These are phyloP conservation scores for Carassius gibelio DNA, from an alignment of 2,113 vertebrate species.

Conservation along the genomic window DNA sequence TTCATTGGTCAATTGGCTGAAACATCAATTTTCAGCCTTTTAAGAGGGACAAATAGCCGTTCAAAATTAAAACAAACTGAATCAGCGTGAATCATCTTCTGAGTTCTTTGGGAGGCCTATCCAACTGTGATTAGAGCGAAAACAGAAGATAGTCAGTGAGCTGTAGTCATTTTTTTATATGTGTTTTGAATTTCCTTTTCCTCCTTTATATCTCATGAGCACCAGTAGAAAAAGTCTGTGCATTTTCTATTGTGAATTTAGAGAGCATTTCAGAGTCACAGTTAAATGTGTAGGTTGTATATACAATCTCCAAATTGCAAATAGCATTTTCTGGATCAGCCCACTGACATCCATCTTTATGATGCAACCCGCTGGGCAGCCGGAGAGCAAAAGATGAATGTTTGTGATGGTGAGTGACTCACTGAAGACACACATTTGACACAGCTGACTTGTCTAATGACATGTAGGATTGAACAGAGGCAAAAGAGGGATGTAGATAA, in stretches of 20 bases:
- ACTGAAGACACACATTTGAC: constrained; percentile 32
- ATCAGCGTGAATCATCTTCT: constrained; percentile 54
- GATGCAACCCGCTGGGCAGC: constrained; percentile 7
- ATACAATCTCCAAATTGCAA: constrained; percentile 5
- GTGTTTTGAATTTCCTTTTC: neutral
- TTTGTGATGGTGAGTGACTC: constrained; percentile 28
- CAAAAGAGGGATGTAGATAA: constrained; percentile 38
- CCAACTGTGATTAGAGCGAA: constrained; percentile 24
- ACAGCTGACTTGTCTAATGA: constrained; percentile 24
- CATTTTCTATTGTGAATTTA: neutral
- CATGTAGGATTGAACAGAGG: constrained; percentile 34
- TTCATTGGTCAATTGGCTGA: constrained; percentile 62
- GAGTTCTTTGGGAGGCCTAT: constrained; percentile 30
- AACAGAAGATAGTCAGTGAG: neutral
- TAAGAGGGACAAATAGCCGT: constrained; percentile 59
- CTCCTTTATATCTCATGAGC: neutral
- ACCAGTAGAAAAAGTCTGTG: neutral
- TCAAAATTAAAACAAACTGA: constrained; percentile 64
- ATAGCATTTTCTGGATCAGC: constrained; percentile 22
- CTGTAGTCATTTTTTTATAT: neutral
- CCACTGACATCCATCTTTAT: constrained; percentile 26
- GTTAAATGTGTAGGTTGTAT: constrained; percentile 11
- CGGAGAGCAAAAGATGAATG: constrained; percentile 1
- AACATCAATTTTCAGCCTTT: constrained; percentile 65
- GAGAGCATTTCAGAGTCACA: neutral